Evolutionary conservation across 2,888 invertebrate species (phyloP).

Genomic region (Tachina lurida): DNA sequence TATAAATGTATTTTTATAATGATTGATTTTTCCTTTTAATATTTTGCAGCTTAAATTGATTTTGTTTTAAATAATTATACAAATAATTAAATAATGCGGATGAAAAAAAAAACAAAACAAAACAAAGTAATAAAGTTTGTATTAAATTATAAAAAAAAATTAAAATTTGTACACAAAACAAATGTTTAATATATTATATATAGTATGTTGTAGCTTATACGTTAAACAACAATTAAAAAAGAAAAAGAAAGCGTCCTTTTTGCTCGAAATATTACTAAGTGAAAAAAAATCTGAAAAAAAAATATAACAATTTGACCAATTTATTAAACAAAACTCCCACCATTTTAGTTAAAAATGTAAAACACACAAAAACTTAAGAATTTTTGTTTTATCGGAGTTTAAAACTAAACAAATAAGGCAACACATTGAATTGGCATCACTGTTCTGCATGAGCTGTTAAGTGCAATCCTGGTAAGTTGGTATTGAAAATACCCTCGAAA

Average conservation of each 20-base stretch:
- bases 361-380: background rate
- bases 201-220: constrained; percentile 63
- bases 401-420: background rate
- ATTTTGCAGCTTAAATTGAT: constrained; percentile 63
- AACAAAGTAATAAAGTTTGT: constrained; percentile 41
- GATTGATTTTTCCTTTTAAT: constrained; percentile 61
- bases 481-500: too few species aligned
- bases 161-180: constrained; percentile 7
- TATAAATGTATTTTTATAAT: constrained; percentile 66
- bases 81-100: constrained; percentile 56
- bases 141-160: constrained; percentile 44
- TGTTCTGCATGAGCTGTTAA: background rate
- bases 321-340: constrained; percentile 44
- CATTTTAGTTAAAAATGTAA: background rate
- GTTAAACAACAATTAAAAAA: constrained; percentile 69
- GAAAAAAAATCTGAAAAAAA: background rate
- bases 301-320: constrained; percentile 66
- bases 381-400: constrained; percentile 4
- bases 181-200: background rate
- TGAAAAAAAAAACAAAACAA: too few species aligned
- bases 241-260: constrained; percentile 67
- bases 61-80: constrained; percentile 57
- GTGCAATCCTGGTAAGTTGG: too few species aligned
- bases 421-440: background rate
- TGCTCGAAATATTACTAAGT: constrained; percentile 55